These are phyloP conservation scores for Dipodomys stephensi DNA, from an alignment of 2,113 vertebrate genomes.

Conservation along the genomic window DNA sequence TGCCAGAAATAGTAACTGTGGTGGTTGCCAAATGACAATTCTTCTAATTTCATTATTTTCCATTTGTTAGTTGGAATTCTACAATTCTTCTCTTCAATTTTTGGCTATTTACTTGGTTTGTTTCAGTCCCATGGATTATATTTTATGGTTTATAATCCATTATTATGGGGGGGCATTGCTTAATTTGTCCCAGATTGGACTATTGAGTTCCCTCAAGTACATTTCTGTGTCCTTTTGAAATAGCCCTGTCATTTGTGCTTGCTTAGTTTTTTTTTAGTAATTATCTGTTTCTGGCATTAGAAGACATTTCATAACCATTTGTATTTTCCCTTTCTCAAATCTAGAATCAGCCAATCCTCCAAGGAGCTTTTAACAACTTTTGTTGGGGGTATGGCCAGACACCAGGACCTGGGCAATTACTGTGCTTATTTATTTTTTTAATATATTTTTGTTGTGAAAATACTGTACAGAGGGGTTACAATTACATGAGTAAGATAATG, in stretches of 20 bases:
- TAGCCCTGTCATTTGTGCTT: neutral
- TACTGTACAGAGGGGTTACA: too few species aligned
- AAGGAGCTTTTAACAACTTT: neutral
- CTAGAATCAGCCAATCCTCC: neutral
- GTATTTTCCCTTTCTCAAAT: neutral
- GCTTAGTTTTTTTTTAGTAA: neutral
- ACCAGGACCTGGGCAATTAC: neutral
- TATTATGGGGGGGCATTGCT: neutral
- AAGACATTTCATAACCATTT: neutral
- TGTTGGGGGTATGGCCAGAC: neutral
- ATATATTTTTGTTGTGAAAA: too few species aligned
- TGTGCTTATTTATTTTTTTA: neutral
- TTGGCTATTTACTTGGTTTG: neutral
- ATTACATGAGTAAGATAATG: too few species aligned
- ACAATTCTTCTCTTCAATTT: neutral
- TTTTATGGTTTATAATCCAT: neutral
- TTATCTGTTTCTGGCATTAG: neutral
- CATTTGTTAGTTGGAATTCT: slow-evolving; percentile 13
- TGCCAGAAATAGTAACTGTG: neutral
- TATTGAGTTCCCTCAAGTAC: neutral
- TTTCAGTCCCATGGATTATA: neutral
- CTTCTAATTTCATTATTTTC: neutral
- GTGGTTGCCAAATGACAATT: neutral
- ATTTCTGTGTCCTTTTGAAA: neutral
- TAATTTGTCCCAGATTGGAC: neutral